Evolutionary conservation across 2,113 vertebrate species (phyloP).

Genomic region (Nothobranchius kuhntae): DNA sequence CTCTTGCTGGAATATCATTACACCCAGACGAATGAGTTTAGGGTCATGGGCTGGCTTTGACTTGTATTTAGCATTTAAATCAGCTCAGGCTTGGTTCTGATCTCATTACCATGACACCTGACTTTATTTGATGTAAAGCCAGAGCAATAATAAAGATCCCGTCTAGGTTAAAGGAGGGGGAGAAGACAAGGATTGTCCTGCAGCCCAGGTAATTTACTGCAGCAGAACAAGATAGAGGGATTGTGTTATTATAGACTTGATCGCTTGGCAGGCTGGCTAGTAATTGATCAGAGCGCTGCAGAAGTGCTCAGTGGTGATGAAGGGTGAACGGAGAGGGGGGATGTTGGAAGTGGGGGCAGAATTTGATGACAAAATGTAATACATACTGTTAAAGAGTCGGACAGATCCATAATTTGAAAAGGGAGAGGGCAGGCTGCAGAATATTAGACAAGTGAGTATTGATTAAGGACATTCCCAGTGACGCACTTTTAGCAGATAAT

Average conservation of each 20-base stretch:
- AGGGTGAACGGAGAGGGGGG: slow-evolving; percentile 23
- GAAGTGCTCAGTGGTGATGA: slow-evolving; percentile 56
- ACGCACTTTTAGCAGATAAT: slow-evolving; percentile 43
- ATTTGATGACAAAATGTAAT: slow-evolving; percentile 68
- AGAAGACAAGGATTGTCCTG: slow-evolving; percentile 57
- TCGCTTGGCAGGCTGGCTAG: slow-evolving; percentile 68
- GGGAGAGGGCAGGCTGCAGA: slow-evolving; percentile 43
- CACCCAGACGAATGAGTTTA: slow-evolving; percentile 31
- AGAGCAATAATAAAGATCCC: slow-evolving; percentile 69
- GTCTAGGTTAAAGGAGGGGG: slow-evolving; percentile 27
- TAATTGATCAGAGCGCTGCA: slow-evolving; percentile 71
- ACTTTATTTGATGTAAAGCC: slow-evolving; percentile 71
- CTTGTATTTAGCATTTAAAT: slow-evolving; percentile 75
- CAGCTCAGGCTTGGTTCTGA: slow-evolving; percentile 56
- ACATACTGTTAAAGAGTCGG: slow-evolving; percentile 57
- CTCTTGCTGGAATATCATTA: slow-evolving; percentile 40
- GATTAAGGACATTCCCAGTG: slow-evolving; percentile 58
- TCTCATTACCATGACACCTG: slow-evolving; percentile 66
- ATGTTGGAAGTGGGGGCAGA: slow-evolving; percentile 52
- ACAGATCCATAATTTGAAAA: slow-evolving; percentile 63
- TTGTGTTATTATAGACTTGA: slow-evolving; percentile 75
- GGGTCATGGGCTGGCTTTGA: slow-evolving; percentile 55
- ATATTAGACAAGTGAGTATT: slow-evolving; percentile 63
- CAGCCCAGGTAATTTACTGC: slow-evolving; percentile 75
- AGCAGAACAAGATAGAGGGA: slow-evolving; percentile 70